Evolutionary conservation across 2,797 vertebrate species (phyloP), one percentile per base, ranked within the genome.

Genomic region (Enoplosus armatus): DNA sequence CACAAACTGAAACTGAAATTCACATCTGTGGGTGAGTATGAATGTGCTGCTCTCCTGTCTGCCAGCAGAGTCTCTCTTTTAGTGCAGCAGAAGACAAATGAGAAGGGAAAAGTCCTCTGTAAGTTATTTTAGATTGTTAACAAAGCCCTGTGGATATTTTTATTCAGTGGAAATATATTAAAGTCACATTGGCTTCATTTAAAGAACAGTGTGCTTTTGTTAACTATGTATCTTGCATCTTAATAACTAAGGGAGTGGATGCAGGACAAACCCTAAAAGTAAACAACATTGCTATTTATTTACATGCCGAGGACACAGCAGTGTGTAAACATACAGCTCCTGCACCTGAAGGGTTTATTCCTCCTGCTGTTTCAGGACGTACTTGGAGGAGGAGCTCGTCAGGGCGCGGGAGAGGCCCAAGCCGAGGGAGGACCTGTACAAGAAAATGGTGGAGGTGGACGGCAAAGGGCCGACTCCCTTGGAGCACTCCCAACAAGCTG

Each of bases 391-490:
- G 70, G 98, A 99, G 92, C 89, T 99, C 87, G 96, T 96, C 29
- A 97, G 98, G 67, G 98, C 98, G 0, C 96, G 97, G 15, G 98
- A 98, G 70, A 95, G 96, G 14, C 98, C 98, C 74, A 99, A 97
- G 85, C 92, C 97, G 33, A 96, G 98, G 68, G 97, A 97, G 85
- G 98, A 99, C 85, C 96, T 99, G 94, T 99, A 98, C 91, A 97
- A 96, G 84, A 99, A 99, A 83, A 99, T 99, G 98, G 90, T 98
- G 90, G 97, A 98, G 47, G 97, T 99, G 91, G 98, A 99, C 92
- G 91, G 94, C 0, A 91, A 94, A 18, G 97, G 97, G 26, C 98
- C 98, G 8, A 98, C 97, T 0, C 87, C 94, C 15, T 95, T 97
- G 83, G 98, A 99, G 77, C 96, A 97, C 1, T 89, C 93, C 4